Evolutionary conservation across 2,797 vertebrate genomes (phyloP).

Genomic region (Neostethus bicornis): DNA sequence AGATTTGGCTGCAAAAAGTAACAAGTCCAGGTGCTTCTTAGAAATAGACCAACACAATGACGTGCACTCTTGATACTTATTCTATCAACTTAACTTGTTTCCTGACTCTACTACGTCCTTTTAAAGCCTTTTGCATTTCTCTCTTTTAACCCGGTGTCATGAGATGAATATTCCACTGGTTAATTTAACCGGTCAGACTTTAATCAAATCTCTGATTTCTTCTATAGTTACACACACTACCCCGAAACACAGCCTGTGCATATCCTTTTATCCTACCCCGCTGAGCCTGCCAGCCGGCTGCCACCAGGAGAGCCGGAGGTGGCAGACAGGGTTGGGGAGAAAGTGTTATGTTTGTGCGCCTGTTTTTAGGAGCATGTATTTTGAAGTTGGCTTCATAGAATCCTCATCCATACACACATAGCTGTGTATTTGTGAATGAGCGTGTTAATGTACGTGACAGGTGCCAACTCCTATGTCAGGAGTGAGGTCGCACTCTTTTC

Average conservation of each 20-base stretch:
- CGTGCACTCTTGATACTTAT: too few relatives aligned
- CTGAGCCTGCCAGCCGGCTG: conserved; percentile 55
- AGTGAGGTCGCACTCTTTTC: conserved; percentile 75
- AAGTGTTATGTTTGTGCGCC: conserved; percentile 30
- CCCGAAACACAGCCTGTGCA: conserved; percentile 49
- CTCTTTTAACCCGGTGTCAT: conserved; percentile 54
- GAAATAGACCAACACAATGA: too few relatives aligned
- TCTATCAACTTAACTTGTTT: too few relatives aligned
- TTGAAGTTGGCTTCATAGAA: conserved; percentile 25
- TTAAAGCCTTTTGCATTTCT: conserved; percentile 41
- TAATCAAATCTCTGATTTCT: conserved; percentile 70
- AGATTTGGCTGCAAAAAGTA: too few relatives aligned
- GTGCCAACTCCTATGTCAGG: conserved; percentile 71
- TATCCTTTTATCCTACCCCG: conserved; percentile 50
- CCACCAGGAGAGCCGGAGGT: conserved; percentile 59
- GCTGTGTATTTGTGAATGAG: conserved; percentile 44
- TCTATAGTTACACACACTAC: conserved; percentile 56
- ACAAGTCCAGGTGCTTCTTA: too few relatives aligned
- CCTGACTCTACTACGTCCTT: conserved; percentile 21
- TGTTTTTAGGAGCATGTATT: conserved; percentile 28
- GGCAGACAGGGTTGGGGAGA: conserved; percentile 54
- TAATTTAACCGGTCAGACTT: conserved; percentile 72
- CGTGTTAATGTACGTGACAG: conserved; percentile 61
- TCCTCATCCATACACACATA: conserved; percentile 16
- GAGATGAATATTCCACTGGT: conserved; percentile 70